These are phyloP conservation scores for Coregonus clupeaformis DNA, from an alignment of 2,113 vertebrate genomes.

Conservation along the genomic window DNA sequence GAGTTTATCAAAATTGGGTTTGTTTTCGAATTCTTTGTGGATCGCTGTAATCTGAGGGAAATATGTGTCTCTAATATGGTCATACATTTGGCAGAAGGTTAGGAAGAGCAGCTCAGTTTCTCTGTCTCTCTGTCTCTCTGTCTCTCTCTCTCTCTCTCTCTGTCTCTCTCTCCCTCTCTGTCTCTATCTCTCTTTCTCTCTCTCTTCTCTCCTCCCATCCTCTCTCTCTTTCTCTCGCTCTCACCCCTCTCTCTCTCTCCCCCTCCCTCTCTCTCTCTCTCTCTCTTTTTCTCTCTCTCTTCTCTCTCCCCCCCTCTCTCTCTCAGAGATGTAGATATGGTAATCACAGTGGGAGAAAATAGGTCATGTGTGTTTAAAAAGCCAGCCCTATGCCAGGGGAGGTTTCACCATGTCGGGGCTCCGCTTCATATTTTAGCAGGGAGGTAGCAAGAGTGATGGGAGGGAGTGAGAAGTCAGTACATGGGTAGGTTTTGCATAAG, in stretches of 20 bases:
- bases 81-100: no score
- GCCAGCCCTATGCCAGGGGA: constrained; percentile 14
- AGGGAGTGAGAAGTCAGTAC: neutral
- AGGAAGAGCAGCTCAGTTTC: no score
- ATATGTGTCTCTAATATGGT: no score
- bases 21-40: no score
- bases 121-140: no score
- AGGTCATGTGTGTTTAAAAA: constrained; percentile 23
- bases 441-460: neutral
- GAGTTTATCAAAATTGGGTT: no score
- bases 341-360: constrained; percentile 20
- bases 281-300: no score
- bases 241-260: neutral
- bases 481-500: neutral
- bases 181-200: constrained; percentile 27
- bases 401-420: neutral
- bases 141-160: no score
- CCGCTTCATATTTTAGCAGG: neutral
- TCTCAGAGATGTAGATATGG: constrained; percentile 14
- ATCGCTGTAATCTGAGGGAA: no score
- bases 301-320: no score
- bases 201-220: constrained; percentile 5
- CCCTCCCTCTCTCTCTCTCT: no score
- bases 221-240: constrained; percentile 10
- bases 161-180: constrained; percentile 9